Evolutionary conservation across 2,113 vertebrate species (phyloP), one percentile per base, ranked within the genome.

Genomic region (Malurus cyaneus): DNA sequence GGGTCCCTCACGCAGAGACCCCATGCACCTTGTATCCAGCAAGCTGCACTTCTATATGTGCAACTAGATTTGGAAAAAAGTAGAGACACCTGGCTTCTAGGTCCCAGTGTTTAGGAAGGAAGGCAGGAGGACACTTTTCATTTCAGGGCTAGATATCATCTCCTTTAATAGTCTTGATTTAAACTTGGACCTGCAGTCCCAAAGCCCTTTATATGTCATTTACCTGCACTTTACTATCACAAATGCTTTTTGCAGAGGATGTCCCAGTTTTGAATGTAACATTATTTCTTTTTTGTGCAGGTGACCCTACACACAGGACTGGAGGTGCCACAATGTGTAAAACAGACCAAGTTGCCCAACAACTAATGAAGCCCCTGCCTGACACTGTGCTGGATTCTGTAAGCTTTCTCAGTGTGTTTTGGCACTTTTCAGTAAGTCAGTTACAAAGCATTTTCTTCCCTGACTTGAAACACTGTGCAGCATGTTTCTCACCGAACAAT

Each of bases 281-380:
- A 14, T 79, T 83, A 26, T 72, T 65, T 96, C 67, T 96, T 96
- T 94, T 94, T 89, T 64, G 74, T 91, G 14, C 96, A 99, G 99
- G 99, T 99, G 96, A 99, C 99, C 56, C 94, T 99, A 95, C 97
- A 98, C 80, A 99, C 99, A 2, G 99, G 99, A 92, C 95, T 99
- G 96, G 99, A 99, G 91, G 97, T 99, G 91, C 99, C 99, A 80
- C 98, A 98, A 86, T 98, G 92, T 88, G 94, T 98, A 77, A 98
- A 98, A 80, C 97, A 97, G 83, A 92, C 96, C 77, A 98, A 98
- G 95, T 31, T 97, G 66, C 93, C 98, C 42, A 97, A 90, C 96
- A 98, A 98, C 94, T 98, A 96, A 87, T 18, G 93, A 92, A 93
- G 66, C 32, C 54, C 41, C 69, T 28, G 7, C 49, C 61, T 15